Evolutionary conservation across 2,888 invertebrate genomes (phyloP).

Genomic region (Volucella inanis): DNA sequence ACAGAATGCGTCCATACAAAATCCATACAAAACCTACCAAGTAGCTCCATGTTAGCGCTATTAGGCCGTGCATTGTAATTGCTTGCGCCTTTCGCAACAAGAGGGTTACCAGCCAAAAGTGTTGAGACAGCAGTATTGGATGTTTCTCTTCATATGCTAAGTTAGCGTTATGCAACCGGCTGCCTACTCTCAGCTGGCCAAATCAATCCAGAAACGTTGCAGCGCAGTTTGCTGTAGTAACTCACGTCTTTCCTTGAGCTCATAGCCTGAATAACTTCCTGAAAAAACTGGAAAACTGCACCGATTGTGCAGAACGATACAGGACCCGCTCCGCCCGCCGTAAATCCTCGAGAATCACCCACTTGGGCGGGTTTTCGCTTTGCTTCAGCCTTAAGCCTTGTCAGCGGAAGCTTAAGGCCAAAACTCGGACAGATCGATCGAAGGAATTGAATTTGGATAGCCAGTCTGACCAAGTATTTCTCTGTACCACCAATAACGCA

Average conservation of each 20-base stretch:
- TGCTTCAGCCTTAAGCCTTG: neutral
- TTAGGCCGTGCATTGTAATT: neutral
- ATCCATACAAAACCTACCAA: conserved; percentile 20
- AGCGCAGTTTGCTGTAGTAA: conserved; percentile 6
- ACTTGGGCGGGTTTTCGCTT: neutral
- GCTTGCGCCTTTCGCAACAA: conserved; percentile 6
- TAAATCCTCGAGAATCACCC: neutral
- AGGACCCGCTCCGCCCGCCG: conserved; percentile 14
- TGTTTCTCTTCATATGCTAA: conserved; percentile 12
- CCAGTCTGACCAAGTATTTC: conserved; percentile 16
- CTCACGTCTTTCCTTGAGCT: neutral
- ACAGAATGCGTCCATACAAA: neutral
- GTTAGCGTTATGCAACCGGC: conserved; percentile 3
- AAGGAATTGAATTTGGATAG: conserved; percentile 1
- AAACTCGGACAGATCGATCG: neutral
- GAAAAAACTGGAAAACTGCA: conserved; percentile 11
- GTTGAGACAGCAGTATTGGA: conserved; percentile 19
- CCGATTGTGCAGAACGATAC: conserved; percentile 6
- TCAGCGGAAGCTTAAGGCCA: neutral
- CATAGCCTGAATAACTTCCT: conserved; percentile 8
- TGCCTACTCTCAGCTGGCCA: neutral
- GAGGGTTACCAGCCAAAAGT: conserved; percentile 18
- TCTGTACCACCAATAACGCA: neutral
- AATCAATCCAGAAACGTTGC: conserved; percentile 17
- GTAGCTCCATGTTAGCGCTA: neutral